Base-by-base conservation (phyloP, 2,113 vertebrate species). In the Gopherus flavomarginatus region DNA sequence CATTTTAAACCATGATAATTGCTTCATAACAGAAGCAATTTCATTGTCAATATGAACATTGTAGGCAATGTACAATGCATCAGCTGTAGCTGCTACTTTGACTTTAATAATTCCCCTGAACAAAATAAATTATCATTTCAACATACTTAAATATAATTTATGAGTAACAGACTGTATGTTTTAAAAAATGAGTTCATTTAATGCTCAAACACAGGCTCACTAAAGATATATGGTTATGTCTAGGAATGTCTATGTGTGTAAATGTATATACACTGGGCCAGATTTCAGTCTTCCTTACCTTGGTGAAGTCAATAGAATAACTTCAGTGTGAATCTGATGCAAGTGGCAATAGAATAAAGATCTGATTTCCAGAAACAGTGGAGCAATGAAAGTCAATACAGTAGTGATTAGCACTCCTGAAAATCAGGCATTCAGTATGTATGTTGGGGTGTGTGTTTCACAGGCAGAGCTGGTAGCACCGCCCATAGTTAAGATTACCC, bases 1-100 rank as follows among this genome's bases (percentile, higher is more conserved):
- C 96, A 94, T 95, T 94, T 97, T 86, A 96, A 94, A 87, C 62
- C 42, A 31, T 49, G 69, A 83, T 97, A 97, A 97, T 95, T 95
- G 91, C 87, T 91, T 92, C 87, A 47, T 93, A 93, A 91, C 80
- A 91, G 97, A 96, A 97, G 90, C 90, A 95, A 77, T 49, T 96
- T 96, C 93, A 81, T 91, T n/a, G 52, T 0, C 49, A 97, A 81
- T 22, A 2, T 83, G 96, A 96, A 50, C 29, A 13, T 26, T 2
- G 3, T 50, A 85, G 93, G 83, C 69, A 4, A 1, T 29, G 59
- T 77, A 69, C 84, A 78, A 82, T 75, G 65, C 88, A 79, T 82
- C 86, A 12, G 81, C 77, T 26, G 1, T 78, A 59, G 56, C 87
- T 85, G 6, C 88, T 50, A 85, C 85, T 83, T 86, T 8, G 44